Evolutionary conservation across 2,113 vertebrate genomes (phyloP).

Genomic region (Scatophagus argus): DNA sequence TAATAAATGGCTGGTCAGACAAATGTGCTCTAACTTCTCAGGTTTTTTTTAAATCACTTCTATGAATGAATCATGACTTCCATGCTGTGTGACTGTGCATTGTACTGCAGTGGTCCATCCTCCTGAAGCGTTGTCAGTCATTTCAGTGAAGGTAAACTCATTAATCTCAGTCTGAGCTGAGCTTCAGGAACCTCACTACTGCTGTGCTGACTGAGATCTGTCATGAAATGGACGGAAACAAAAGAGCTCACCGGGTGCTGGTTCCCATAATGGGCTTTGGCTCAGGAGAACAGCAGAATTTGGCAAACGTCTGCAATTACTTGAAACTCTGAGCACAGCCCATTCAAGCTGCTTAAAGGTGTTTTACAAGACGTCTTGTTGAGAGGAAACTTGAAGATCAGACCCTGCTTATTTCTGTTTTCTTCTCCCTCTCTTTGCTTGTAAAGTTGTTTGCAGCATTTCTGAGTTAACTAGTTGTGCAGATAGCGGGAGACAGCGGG

Average conservation of each 20-base stretch:
- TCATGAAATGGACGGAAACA: conserved; percentile 63
- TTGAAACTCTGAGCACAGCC: conserved; percentile 52
- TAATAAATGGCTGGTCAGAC: background rate
- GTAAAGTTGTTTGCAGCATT: conserved; percentile 72
- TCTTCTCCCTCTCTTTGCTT: conserved; percentile 8
- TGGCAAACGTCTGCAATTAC: conserved; percentile 68
- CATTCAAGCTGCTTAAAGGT: conserved; percentile 63
- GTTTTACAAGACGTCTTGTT: conserved; percentile 70
- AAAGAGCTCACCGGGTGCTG: conserved; percentile 42
- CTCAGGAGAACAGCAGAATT: conserved; percentile 37
- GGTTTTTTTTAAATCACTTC: background rate
- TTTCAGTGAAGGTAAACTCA: conserved; percentile 42
- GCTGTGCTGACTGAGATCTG: conserved; percentile 47
- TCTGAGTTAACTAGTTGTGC: conserved; percentile 57
- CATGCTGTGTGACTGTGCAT: background rate
- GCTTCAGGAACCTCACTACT: conserved; percentile 12
- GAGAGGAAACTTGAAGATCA: conserved; percentile 54
- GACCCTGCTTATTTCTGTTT: conserved; percentile 32
- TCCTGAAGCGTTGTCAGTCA: background rate
- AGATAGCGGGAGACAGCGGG: conserved; percentile 41
- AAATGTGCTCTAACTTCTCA: conserved; percentile 8
- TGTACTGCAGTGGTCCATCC: background rate
- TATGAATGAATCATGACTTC: conserved; percentile 25
- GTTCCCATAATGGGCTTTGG: conserved; percentile 66
- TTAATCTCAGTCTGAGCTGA: conserved; percentile 27